phyloP scores from a whole-genome alignment of 2,888 invertebrate genomes.

The Pyralis farinalis region DNA sequence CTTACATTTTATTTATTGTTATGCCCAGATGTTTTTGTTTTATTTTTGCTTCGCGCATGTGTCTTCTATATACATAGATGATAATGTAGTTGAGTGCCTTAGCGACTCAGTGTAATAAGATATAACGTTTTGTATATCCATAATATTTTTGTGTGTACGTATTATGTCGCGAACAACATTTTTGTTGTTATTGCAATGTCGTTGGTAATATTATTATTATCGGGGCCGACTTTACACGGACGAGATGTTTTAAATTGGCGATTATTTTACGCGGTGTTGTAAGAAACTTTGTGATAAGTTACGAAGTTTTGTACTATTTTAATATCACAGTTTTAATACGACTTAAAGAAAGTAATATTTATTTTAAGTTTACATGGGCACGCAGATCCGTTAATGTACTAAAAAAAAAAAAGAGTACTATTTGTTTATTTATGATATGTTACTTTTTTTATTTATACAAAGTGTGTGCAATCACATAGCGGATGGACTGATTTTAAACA shows the following conservation, averaged over 20 bases:
- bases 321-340: conserved; percentile 37
- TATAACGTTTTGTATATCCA: conserved; percentile 51
- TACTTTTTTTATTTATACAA: conserved; percentile 51
- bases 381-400: conserved; percentile 25
- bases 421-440: conserved; percentile 39
- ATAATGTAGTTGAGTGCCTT: conserved; percentile 77
- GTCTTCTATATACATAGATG: conserved; percentile 59
- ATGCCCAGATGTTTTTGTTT: conserved; percentile 38
- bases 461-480: conserved; percentile 64
- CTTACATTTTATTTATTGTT: conserved; percentile 34
- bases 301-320: conserved; percentile 41
- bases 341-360: conserved; percentile 38
- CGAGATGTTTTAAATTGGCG: conserved; percentile 35
- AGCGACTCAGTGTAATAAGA: conserved; percentile 74
- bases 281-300: conserved; percentile 25
- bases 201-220: conserved; percentile 20
- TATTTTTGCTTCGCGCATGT: conserved; percentile 51
- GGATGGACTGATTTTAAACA: conserved; percentile 73
- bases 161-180: conserved; percentile 22
- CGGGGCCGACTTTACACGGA: conserved; percentile 38
- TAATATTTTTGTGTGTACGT: conserved; percentile 34
- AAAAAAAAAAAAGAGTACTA: conserved; percentile 30
- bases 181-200: conserved; percentile 29
- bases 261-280: conserved; percentile 32
- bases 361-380: conserved; percentile 28